Percentiles rank a stretch among this genome's conserved stretches.
Conservation (phyloP, 1,140 invertebrate genomes). For the Drosophila sp. region DNA sequence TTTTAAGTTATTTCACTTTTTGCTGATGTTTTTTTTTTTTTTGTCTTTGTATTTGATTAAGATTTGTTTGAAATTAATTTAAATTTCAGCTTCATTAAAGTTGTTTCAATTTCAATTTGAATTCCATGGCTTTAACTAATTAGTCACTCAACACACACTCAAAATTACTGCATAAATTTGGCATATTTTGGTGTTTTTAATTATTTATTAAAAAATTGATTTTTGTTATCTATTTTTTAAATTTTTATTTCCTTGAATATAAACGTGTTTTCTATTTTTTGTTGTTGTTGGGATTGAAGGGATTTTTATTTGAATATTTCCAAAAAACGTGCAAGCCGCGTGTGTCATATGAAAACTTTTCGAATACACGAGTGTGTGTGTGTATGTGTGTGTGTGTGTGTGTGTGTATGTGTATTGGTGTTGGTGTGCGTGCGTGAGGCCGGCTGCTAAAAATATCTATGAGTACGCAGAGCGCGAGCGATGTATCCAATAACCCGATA, state of each 20-base stretch:
- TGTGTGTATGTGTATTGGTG: slow-evolving; percentile 18
- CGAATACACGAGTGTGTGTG: neutral
- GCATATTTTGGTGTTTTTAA: slow-evolving; percentile 58
- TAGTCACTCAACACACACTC: slow-evolving; percentile 52
- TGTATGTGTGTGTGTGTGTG: neutral
- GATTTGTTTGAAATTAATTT: slow-evolving; percentile 56
- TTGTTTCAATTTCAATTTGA: slow-evolving; percentile 42
- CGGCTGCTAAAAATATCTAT: slow-evolving; percentile 79
- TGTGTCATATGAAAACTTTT: slow-evolving; percentile 53
- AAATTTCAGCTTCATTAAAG: slow-evolving; percentile 58
- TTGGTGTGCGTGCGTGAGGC: slow-evolving; percentile 55
- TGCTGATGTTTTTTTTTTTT: slow-evolving; percentile 3
- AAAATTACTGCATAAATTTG: slow-evolving; percentile 57
- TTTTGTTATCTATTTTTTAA: slow-evolving; percentile 17
- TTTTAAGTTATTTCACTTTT: slow-evolving; percentile 8
- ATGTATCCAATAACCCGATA: slow-evolving; percentile 74
- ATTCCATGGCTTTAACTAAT: slow-evolving; percentile 65
- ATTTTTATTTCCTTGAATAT: slow-evolving; percentile 18
- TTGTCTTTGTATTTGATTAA: slow-evolving; percentile 30
- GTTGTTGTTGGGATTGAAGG: slow-evolving; percentile 9
- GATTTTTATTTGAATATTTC: slow-evolving; percentile 42
- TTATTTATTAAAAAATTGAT: slow-evolving; percentile 47
- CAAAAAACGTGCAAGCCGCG: slow-evolving; percentile 75
- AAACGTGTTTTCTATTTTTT: slow-evolving; percentile 12
- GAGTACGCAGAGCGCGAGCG: slow-evolving; percentile 58